Conservation (phyloP, 2,888 invertebrate genomes). For the Caprella mutica region DNA sequence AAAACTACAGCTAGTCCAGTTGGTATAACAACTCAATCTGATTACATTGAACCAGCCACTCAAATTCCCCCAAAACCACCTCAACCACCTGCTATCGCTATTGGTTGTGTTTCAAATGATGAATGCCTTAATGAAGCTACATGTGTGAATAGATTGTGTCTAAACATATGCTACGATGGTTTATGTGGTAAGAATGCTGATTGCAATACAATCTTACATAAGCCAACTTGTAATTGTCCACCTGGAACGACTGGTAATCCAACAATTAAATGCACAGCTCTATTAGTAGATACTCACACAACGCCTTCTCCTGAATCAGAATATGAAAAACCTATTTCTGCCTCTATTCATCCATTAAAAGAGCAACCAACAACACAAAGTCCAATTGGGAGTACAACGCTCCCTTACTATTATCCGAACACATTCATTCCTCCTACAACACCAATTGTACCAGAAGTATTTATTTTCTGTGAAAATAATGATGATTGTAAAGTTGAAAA, state of each 20-base stretch:
- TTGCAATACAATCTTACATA: conserved; percentile 41
- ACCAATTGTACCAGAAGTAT: conserved; percentile 14
- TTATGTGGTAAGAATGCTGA: conserved; percentile 37
- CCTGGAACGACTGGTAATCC: conserved; percentile 36
- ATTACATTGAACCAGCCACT: neutral
- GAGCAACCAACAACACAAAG: conserved; percentile 12
- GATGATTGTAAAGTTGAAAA: conserved; percentile 26
- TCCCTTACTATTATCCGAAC: neutral
- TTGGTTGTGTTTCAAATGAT: conserved; percentile 27
- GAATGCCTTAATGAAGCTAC: conserved; percentile 56
- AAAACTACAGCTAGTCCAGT: conserved; percentile 3
- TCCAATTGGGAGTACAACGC: conserved; percentile 2
- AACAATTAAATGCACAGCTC: conserved; percentile 31
- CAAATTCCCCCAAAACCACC: conserved; percentile 6
- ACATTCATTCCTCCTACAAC: conserved; percentile 10
- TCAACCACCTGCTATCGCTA: conserved; percentile 12
- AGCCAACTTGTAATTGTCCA: conserved; percentile 48
- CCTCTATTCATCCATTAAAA: conserved; percentile 6
- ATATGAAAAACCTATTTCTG: neutral
- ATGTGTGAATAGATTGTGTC: conserved; percentile 62
- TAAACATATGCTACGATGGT: conserved; percentile 64
- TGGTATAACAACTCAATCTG: neutral
- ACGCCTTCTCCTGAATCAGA: conserved; percentile 39
- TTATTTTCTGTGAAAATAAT: conserved; percentile 23
- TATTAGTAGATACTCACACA: conserved; percentile 4